These are phyloP conservation scores for Osmerus eperlanus DNA, from an alignment of 2,113 vertebrate species.

Conservation along the genomic window DNA sequence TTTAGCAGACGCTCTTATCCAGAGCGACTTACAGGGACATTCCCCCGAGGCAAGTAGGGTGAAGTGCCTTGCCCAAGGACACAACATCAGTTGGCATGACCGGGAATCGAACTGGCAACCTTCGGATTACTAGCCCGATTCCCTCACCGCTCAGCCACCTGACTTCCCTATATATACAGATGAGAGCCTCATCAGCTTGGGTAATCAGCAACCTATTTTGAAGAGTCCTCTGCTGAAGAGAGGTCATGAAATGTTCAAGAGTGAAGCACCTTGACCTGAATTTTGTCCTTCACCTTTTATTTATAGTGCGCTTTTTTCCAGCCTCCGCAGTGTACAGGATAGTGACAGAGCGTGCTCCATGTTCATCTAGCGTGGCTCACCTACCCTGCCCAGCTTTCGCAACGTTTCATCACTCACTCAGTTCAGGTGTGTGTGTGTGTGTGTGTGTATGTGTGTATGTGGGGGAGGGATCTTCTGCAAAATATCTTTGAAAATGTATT, in stretches of 20 bases:
- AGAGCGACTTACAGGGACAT: too few species aligned
- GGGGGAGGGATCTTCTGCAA: background rate
- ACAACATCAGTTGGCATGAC: too few species aligned
- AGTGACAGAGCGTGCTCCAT: background rate
- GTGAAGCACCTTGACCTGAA: background rate
- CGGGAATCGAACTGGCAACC: too few species aligned
- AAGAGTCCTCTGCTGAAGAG: background rate
- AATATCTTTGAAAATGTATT: too few species aligned
- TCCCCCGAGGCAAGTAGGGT: too few species aligned
- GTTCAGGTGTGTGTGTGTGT: background rate
- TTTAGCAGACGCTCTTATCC: too few species aligned
- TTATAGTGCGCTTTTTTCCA: background rate
- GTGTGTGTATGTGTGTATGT: background rate
- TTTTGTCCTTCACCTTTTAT: background rate
- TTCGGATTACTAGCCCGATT: too few species aligned
- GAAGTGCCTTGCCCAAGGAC: too few species aligned
- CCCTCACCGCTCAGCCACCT: too few species aligned
- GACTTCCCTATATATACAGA: too few species aligned
- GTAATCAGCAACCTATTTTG: too few species aligned
- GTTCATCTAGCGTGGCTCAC: constrained; percentile 14
- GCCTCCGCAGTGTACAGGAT: background rate
- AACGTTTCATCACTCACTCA: constrained; percentile 8
- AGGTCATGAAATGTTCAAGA: background rate
- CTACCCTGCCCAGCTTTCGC: background rate
- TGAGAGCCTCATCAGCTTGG: too few species aligned